A percentile compares a stretch with the other conserved stretches of the same genome.
Conservation (phyloP, 2,888 invertebrate genomes). For the Eupithecia pulchellata region DNA sequence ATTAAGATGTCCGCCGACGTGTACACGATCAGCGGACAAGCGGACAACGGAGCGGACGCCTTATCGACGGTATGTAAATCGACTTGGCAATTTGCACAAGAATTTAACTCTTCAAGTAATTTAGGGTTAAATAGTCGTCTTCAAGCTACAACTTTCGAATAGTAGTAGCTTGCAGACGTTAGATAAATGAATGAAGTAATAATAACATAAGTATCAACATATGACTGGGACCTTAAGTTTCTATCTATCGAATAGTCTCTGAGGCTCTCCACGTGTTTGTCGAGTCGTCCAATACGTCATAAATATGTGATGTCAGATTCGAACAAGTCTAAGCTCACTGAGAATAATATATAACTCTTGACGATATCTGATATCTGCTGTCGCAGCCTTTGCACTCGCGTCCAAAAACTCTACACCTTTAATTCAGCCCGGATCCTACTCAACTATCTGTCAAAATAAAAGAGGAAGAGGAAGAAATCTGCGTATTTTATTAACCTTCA, state of each 20-base stretch:
- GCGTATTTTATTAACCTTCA: no score
- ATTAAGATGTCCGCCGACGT: slow-evolving; percentile 57
- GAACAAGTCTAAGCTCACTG: no score
- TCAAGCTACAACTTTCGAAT: neutral
- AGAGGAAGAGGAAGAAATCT: no score
- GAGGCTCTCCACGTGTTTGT: neutral
- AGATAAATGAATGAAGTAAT: no score
- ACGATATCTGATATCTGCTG: no score
- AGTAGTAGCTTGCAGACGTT: neutral
- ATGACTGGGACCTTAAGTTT: no score
- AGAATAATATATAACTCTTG: no score
- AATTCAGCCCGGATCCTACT: no score
- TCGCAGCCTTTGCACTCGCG: no score
- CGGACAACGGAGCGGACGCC: slow-evolving; percentile 33
- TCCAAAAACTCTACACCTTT: no score
- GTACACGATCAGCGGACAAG: slow-evolving; percentile 44
- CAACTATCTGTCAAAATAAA: no score
- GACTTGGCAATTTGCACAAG: slow-evolving; percentile 31
- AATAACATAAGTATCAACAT: neutral
- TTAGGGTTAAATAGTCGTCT: slow-evolving; percentile 14
- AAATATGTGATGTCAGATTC: neutral
- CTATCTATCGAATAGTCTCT: no score
- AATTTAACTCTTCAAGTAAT: slow-evolving; percentile 22
- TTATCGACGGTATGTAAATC: slow-evolving; percentile 39
- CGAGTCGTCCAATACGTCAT: neutral